phyloP scores from a whole-genome alignment of 2,797 vertebrate genomes.

The Triplophysa bombifrons region DNA sequence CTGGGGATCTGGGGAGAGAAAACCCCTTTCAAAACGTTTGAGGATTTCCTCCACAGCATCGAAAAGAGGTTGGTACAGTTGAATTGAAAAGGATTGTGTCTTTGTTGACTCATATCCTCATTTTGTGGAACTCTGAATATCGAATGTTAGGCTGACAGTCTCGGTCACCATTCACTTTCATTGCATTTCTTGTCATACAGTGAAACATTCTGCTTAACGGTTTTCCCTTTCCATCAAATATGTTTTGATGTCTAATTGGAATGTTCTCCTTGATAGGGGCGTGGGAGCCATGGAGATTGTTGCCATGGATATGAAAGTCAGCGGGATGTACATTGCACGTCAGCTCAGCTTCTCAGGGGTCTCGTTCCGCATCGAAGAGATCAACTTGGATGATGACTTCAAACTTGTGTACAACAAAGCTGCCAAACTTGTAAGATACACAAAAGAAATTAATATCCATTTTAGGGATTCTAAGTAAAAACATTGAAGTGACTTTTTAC shows the following conservation, averaged over 20 bases:
- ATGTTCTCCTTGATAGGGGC: constrained; percentile 72
- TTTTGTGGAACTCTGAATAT: not conserved
- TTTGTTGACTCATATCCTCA: not conserved
- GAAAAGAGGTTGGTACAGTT: constrained; percentile 86
- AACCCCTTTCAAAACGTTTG: constrained; percentile 92
- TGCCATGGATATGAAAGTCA: constrained; percentile 99
- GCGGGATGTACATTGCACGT: constrained; percentile 98
- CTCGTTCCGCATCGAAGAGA: constrained; percentile 96
- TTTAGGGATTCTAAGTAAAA: not conserved
- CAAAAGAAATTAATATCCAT: not conserved
- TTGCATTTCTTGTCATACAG: not conserved
- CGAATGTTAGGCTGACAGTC: not conserved
- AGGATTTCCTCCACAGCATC: constrained; percentile 95
- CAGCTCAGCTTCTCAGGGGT: constrained; percentile 98
- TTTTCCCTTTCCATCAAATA: not conserved
- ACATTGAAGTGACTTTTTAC: not conserved
- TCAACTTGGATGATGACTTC: constrained; percentile 87
- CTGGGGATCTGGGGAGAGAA: constrained; percentile 98
- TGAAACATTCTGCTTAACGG: not conserved
- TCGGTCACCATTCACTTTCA: not conserved
- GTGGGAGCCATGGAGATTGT: constrained; percentile 99
- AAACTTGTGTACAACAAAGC: constrained; percentile 93
- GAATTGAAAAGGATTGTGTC: not conserved
- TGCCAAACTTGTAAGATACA: constrained; percentile 86
- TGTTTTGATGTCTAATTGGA: not conserved